A percentile compares a stretch with the other conserved stretches of the same genome.
These are phyloP conservation scores for Platygyra sinensis DNA, from an alignment of 64 coral and sea anemone species.

Conservation along the genomic window DNA sequence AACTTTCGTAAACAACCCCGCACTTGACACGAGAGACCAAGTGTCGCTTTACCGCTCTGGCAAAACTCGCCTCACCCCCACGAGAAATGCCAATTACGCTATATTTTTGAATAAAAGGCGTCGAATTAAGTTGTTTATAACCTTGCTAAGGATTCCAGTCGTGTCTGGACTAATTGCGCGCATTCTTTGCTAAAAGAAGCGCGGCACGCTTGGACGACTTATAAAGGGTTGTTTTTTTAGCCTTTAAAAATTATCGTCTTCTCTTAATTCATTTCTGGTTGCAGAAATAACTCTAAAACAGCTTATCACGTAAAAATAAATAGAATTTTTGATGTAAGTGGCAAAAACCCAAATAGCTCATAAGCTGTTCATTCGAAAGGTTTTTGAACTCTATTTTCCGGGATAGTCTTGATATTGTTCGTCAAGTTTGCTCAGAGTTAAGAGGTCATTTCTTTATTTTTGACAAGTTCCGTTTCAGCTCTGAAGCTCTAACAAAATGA, in stretches of 20 bases:
- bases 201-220: conserved; percentile 3
- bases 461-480: conserved; percentile 30
- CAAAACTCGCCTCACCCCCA: conserved; percentile 16
- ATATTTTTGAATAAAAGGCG: conserved; percentile 23
- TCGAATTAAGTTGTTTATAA: conserved; percentile 52
- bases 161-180: conserved; percentile 4
- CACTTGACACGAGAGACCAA: conserved; percentile 39
- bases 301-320: background rate
- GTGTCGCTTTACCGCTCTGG: conserved; percentile 6
- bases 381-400: background rate
- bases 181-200: conserved; percentile 29
- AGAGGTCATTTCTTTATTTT: background rate
- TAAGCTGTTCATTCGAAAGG: background rate
- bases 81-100: conserved; percentile 32
- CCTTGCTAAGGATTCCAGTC: conserved; percentile 8
- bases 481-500: background rate
- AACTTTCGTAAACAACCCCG: conserved; percentile 44
- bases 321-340: background rate
- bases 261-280: background rate
- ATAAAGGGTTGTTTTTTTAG: conserved; percentile 23
- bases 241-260: background rate
- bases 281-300: background rate
- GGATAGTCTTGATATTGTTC: background rate
- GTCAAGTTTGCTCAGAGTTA: background rate
- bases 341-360: conserved; percentile 18